Base-by-base conservation (phyloP, 2,888 invertebrate genomes). In the Koerneria pararmatus region DNA sequence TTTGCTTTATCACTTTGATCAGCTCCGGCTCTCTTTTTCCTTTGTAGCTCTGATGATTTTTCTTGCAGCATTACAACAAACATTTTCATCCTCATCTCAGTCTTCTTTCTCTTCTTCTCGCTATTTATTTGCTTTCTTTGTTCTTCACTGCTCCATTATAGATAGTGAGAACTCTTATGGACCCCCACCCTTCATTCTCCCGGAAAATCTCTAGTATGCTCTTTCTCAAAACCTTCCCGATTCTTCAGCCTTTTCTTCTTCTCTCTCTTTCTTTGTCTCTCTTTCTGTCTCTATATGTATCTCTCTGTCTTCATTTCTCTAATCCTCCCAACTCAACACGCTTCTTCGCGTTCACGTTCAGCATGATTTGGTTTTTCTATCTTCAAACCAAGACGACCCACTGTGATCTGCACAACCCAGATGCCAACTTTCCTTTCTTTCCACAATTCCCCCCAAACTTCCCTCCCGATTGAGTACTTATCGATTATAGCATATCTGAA, bases 231-330 rank as follows among this genome's bases (percentile, higher is more conserved):
- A 35, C 57, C 27, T 34, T 34, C 1, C 32, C 34, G 31, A 54
- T 54, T 24, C 22, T 22, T 31, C 31, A 31, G n/a, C 32, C 56
- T 31, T 56, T 31, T 64, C 54, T 15, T 31, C 32, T 15, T 37
- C 49, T 53, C 65, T 51, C 65, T 29, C 34, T 46, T 51, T 58
- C 32, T 59, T 48, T 34, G 19, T 3, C 59, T 56, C 69, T 65
- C 67, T 51, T 61, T 67, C 67, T 62, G 32, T 64, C 60, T 56
- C 56, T 27, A 5, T 56, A n/a, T 62, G 24, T 37, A 49, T 46
- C 51, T 53, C 34, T 62, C 29, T 62, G 34, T 29, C 24, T 19
- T 48, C 60, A 11, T 41, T 58, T 46, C 46, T 15, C 11, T 46
- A 19, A 46, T 46, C 19, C 46, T 46, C 11, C 19, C 46, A 11